These are phyloP conservation scores for Scortum barcoo DNA, from an alignment of 2,113 vertebrate genomes.

Conservation along the genomic window DNA sequence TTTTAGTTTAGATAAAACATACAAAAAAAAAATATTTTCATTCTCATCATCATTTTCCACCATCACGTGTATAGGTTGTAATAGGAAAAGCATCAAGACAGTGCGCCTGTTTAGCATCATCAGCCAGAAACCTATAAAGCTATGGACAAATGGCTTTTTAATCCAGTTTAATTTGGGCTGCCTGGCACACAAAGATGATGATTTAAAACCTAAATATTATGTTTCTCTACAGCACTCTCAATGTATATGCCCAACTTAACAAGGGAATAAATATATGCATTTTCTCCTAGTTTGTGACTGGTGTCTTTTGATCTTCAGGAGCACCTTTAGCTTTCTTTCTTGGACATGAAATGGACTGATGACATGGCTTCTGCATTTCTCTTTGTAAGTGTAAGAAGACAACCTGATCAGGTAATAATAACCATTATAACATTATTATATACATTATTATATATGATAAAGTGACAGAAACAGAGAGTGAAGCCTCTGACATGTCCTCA, in stretches of 20 bases:
- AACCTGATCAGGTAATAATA: background rate
- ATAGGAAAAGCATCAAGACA: background rate
- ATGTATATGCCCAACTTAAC: background rate
- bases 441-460: background rate
- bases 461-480: too few relatives aligned
- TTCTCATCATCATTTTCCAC: slow-evolving; percentile 1
- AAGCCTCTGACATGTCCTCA: too few relatives aligned
- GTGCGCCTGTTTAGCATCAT: background rate
- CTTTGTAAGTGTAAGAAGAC: background rate
- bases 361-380: background rate
- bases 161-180: background rate
- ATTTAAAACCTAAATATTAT: background rate
- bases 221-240: background rate
- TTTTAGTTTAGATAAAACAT: slow-evolving; percentile 10
- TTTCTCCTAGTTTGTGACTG: background rate
- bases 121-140: background rate
- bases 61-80: background rate
- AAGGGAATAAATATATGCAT: background rate
- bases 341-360: background rate
- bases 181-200: background rate
- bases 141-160: background rate
- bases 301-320: background rate
- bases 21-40: too few relatives aligned
- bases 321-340: background rate
- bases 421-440: too few relatives aligned